Conservation (phyloP, 2,797 vertebrate species). For the Poeciliopsis paucimaculata region DNA sequence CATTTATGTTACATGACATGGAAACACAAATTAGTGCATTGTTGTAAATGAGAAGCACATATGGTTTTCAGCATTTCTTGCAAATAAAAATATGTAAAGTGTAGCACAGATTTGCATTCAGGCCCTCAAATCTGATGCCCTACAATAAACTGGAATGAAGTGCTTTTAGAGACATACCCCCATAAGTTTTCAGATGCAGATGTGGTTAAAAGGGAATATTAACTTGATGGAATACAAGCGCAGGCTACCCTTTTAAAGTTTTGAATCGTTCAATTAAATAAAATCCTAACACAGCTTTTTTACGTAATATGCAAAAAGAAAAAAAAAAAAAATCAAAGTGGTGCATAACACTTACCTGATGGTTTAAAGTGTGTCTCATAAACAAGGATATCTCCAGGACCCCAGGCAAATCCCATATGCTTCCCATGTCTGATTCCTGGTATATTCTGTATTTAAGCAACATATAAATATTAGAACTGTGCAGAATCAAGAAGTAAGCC, state of each 20-base stretch:
- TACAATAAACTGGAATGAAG: background rate
- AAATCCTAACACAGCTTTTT: background rate
- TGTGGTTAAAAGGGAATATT: background rate
- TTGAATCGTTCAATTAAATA: background rate
- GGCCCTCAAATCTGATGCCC: background rate
- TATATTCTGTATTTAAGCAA: slow-evolving; percentile 80
- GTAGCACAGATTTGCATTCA: background rate
- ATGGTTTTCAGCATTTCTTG: background rate
- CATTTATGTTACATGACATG: background rate
- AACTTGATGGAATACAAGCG: background rate
- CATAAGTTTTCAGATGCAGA: background rate
- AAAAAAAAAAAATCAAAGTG: background rate
- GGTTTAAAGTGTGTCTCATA: slow-evolving; percentile 86
- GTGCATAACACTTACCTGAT: slow-evolving; percentile 72
- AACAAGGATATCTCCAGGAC: slow-evolving; percentile 89
- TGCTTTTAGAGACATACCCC: background rate
- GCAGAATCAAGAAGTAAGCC: background rate
- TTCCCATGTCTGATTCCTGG: slow-evolving; percentile 81
- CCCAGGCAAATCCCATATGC: slow-evolving; percentile 93
- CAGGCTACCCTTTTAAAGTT: background rate
- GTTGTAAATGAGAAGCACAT: background rate
- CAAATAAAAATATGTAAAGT: background rate
- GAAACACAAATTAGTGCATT: background rate
- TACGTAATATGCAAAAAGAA: too few species aligned
- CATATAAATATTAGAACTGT: background rate